Base-by-base conservation (phyloP, 2,113 vertebrate genomes). In the Verasper variegatus region DNA sequence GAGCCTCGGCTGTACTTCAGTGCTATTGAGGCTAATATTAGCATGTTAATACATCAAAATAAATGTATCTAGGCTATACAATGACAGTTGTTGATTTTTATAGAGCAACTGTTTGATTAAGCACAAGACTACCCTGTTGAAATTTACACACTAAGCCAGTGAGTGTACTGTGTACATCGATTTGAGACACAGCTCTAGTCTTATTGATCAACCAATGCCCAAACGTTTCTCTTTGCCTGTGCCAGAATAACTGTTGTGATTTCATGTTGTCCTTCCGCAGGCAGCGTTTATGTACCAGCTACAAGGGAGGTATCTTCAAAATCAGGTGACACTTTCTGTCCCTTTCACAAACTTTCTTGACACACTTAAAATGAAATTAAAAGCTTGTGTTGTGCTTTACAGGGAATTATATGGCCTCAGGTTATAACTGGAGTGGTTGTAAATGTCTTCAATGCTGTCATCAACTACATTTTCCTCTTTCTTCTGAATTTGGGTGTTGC, bases 391-490 rank as follows among this genome's bases (percentile, higher is more conserved):
- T 83, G 47, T 8, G 87, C n/a, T 8, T 88, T 92, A 51, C 88
- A 99, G 98, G 96, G 93, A 1, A 97, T 99, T 37, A 96, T 98
- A 26, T 92, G 97, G 94, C 97, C 98, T 70, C 97, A 97, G 80
- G 94, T 98, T 14, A 45, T 97, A 68, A 95, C 95, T 0, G 98
- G 97, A 64, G 56, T 86, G 0, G 91, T 91, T 45, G 96, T 94
- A 70, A 99, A 99, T 74, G 1, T 97, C 71, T 54, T 96, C 74
- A 99, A 99, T 0, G 95, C 82, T 0, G 37, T 95, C 57, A 95
- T 96, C 88, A 98, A 98, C 3, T 96, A 97, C 71, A 9, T 97
- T 77, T 92, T 99, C 68, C 93, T 99, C 1, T 90, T 94, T 52
- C 42, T 24, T 0, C 93, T 99, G 90, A 76, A 95, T 11, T 65